Conservation (phyloP, 2,113 vertebrate genomes). For the Mustela nigripes region DNA sequence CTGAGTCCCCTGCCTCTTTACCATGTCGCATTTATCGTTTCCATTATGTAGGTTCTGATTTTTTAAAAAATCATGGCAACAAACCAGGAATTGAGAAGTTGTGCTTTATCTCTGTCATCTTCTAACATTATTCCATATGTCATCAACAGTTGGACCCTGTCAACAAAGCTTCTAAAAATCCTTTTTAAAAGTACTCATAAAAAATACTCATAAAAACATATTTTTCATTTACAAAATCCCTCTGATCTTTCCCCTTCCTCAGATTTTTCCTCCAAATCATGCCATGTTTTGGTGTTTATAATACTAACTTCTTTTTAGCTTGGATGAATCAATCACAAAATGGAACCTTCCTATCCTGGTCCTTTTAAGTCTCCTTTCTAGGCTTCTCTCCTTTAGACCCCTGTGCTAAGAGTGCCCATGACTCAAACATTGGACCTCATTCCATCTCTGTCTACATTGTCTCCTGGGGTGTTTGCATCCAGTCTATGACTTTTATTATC, state of each 20-base stretch:
- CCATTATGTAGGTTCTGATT: background rate
- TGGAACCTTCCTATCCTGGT: background rate
- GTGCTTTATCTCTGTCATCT: conserved; percentile 2
- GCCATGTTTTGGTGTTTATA: background rate
- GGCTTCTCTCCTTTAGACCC: background rate
- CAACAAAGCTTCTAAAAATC: conserved; percentile 24
- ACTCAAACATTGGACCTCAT: background rate
- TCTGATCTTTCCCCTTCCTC: background rate
- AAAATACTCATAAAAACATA: background rate
- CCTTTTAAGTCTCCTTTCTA: background rate
- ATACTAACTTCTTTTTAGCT: background rate
- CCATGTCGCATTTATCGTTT: background rate
- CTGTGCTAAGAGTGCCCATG: background rate
- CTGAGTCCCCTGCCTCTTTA: background rate
- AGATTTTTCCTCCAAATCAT: background rate
- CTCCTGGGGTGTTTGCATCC: background rate
- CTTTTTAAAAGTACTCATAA: background rate
- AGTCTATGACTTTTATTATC: background rate
- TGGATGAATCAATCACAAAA: background rate
- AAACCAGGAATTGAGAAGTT: conserved; percentile 4
- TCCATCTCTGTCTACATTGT: background rate
- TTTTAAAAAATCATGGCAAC: background rate
- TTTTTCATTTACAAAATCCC: background rate
- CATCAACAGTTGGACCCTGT: background rate
- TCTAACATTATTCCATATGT: background rate